Evolutionary conservation across 2,888 invertebrate genomes (phyloP).

Genomic region (Galerucella nymphaeae): DNA sequence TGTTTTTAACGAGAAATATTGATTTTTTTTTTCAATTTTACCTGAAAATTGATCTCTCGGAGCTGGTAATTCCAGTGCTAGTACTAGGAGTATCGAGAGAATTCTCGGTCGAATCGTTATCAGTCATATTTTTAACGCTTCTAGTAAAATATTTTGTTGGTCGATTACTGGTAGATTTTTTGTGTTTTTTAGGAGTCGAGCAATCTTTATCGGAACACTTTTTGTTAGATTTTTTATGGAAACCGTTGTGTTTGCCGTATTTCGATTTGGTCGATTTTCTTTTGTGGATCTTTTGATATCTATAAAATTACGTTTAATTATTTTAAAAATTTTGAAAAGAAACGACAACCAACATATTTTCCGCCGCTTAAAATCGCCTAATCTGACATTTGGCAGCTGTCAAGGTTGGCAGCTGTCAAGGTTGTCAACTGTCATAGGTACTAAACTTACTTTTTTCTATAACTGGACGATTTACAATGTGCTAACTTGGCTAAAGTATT

Average conservation of each 20-base stretch:
- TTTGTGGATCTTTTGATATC: constrained; percentile 43
- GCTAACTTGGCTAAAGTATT: constrained; percentile 74
- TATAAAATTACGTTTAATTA: background rate
- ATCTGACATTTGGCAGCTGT: too few relatives aligned
- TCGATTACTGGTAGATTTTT: constrained; percentile 35
- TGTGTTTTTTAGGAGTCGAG: constrained; percentile 27
- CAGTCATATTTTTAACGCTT: constrained; percentile 54
- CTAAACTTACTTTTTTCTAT: constrained; percentile 46
- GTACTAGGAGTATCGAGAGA: constrained; percentile 74
- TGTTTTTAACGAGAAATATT: background rate
- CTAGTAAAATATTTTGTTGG: constrained; percentile 55
- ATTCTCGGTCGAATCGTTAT: constrained; percentile 55
- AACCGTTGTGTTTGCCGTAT: constrained; percentile 49
- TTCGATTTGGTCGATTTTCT: constrained; percentile 49
- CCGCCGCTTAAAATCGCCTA: too few relatives aligned
- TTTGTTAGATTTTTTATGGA: constrained; percentile 40
- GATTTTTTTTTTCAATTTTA: background rate
- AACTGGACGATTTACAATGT: constrained; percentile 67
- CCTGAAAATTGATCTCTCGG: constrained; percentile 56
- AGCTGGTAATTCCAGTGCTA: constrained; percentile 69
- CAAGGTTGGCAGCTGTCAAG: too few relatives aligned
- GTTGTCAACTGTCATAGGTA: too few relatives aligned
- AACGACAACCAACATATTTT: too few relatives aligned
- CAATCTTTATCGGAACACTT: constrained; percentile 40
- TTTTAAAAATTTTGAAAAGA: background rate